Evolutionary conservation across 2,888 invertebrate species (phyloP).

Genomic region (Monochamus alternatus): DNA sequence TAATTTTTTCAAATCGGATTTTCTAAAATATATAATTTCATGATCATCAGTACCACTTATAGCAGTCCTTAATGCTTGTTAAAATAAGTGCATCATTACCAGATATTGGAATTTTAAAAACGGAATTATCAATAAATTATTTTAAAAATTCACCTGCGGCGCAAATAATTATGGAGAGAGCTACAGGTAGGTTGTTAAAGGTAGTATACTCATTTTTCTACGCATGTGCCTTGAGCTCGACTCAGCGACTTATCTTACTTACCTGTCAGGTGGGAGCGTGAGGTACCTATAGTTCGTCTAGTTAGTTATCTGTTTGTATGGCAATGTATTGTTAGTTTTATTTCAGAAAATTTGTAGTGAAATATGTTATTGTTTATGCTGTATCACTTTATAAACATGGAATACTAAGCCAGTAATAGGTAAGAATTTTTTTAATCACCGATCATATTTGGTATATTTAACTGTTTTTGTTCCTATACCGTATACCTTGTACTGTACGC

Average conservation of each 20-base stretch:
- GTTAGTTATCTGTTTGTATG: slow-evolving; percentile 45
- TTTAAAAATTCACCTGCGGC: slow-evolving; percentile 32
- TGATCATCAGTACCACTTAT: neutral
- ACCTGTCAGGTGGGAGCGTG: slow-evolving; percentile 58
- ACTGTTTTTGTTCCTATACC: slow-evolving; percentile 62
- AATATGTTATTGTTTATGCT: slow-evolving; percentile 46
- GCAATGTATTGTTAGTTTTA: slow-evolving; percentile 34
- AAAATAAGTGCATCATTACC: too few species aligned
- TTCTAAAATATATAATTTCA: neutral
- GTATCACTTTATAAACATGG: slow-evolving; percentile 46
- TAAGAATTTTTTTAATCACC: slow-evolving; percentile 43
- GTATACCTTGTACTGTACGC: slow-evolving; percentile 61
- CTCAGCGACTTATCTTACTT: slow-evolving; percentile 53
- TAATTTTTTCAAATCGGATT: too few species aligned
- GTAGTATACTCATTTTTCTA: slow-evolving; percentile 49
- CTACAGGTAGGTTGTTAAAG: slow-evolving; percentile 31
- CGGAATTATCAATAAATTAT: slow-evolving; percentile 15
- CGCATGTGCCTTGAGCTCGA: slow-evolving; percentile 58
- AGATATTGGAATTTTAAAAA: slow-evolving; percentile 12
- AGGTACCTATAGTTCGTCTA: slow-evolving; percentile 48
- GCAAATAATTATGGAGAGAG: slow-evolving; percentile 43
- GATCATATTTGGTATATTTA: slow-evolving; percentile 35
- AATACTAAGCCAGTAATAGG: slow-evolving; percentile 45
- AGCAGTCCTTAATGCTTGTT: neutral
- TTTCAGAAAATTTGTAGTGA: slow-evolving; percentile 40